Base-by-base conservation (phyloP, 1,140 invertebrate species). In the Xylocopa sonorina region DNA sequence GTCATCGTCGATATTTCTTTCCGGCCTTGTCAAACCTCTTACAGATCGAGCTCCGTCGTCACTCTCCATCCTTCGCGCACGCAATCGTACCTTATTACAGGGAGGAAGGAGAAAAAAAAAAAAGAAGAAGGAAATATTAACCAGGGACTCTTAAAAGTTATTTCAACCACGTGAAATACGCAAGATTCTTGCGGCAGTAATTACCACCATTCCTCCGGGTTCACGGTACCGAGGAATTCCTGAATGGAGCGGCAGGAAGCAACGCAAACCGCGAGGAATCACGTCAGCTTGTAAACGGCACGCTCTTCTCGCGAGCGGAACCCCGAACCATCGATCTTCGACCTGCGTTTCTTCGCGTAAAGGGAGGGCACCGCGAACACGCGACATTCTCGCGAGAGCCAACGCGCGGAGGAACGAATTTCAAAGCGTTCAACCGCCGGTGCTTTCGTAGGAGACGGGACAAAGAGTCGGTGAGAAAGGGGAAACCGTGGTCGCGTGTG, bases 381-480 rank as follows among this genome's bases (percentile, higher is more conserved):
- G 58, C 48, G 50, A 58, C 21, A 80, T 80, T 51, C 60, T 18
- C 63, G 69, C 63, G 24, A 43, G n/a, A n/a, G 14, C 41, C 55
- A 27, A 50, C 38, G 34, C 51, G 24, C 43, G 57, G 21, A 38
- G 51, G 41, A 46, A 43, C 63, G 43, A n/a, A n/a, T 74, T 69
- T 67, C 34, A 69, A 63, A 63, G 60, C 46, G 72, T 62, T 58
- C 38, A 69, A 55, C 10, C 74, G 77, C 75, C 29, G 53, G n/a
- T n/a, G n/a, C n/a, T n/a, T 24, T 21, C 32, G 41, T 6, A 16
- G 4, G 16, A 34, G 55, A 71, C 75, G 82, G 67, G 55, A 84
- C 83, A 85, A 85, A 85, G 83, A 55, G 62, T 76, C 53, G 81
- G 48, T 72, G 83, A 84, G 83, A 83, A 84, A 3, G 81, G 75